phyloP scores from a whole-genome alignment of 2,888 invertebrate genomes.

The Eurytoma californica region DNA sequence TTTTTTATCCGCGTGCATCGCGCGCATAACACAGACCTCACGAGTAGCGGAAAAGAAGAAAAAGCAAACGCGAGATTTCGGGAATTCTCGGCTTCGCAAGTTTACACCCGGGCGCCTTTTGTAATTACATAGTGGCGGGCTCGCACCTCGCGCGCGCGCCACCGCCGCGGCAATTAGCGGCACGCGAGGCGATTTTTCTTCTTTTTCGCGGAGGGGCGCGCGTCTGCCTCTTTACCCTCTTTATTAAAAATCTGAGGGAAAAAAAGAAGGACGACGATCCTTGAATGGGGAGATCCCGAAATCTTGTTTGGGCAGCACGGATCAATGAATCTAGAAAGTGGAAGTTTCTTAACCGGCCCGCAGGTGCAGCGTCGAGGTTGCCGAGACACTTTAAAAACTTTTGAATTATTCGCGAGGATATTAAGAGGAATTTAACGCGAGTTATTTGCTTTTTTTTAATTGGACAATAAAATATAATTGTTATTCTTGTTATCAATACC shows the following conservation, averaged over 20 bases:
- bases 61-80: conserved; percentile 7
- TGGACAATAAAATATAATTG: too few relatives aligned
- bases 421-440: too few relatives aligned
- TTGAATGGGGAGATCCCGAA: background rate
- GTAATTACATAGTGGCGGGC: conserved; percentile 27
- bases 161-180: conserved; percentile 42
- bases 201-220: background rate
- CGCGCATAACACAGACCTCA: conserved; percentile 30
- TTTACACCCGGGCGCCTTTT: conserved; percentile 36
- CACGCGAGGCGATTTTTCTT: conserved; percentile 45
- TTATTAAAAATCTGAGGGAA: conserved; percentile 2
- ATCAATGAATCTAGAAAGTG: too few relatives aligned
- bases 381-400: too few relatives aligned
- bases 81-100: conserved; percentile 34
- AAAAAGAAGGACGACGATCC: conserved; percentile 1
- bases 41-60: conserved; percentile 10
- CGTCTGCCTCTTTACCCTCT: background rate
- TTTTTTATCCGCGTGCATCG: background rate
- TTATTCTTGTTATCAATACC: too few relatives aligned
- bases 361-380: too few relatives aligned
- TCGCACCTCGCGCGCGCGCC: background rate
- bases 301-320: too few relatives aligned
- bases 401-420: too few relatives aligned
- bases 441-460: too few relatives aligned
- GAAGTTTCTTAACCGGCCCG: too few relatives aligned